phyloP scores from a whole-genome alignment of 2,888 invertebrate genomes.

The Morpho achilles region DNA sequence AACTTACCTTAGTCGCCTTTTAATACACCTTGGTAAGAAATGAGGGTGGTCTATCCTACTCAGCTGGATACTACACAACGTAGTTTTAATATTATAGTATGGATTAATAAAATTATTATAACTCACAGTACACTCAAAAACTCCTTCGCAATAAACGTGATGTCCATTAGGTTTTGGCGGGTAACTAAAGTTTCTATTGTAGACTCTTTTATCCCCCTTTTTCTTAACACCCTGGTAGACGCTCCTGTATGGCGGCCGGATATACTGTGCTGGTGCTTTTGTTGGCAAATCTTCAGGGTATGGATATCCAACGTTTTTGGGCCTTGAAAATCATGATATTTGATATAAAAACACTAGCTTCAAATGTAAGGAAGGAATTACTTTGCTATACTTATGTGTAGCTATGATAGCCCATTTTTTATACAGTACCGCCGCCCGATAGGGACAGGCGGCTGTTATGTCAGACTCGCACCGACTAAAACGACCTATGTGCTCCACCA shows the following conservation, averaged over 20 bases:
- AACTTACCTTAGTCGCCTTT: too few relatives aligned
- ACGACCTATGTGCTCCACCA: too few relatives aligned
- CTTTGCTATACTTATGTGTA: too few relatives aligned
- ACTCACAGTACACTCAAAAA: slow-evolving; percentile 50
- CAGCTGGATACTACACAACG: too few relatives aligned
- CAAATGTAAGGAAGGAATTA: too few relatives aligned
- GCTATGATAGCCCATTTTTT: too few relatives aligned
- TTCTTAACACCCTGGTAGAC: slow-evolving; percentile 46
- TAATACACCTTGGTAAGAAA: too few relatives aligned
- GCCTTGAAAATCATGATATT: background rate
- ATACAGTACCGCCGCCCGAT: too few relatives aligned
- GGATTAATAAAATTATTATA: background rate
- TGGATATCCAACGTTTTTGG: slow-evolving; percentile 7
- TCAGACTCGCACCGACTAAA: too few relatives aligned
- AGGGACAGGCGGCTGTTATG: too few relatives aligned
- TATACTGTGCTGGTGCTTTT: background rate
- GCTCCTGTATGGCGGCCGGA: slow-evolving; percentile 37
- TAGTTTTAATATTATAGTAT: background rate
- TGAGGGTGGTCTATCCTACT: too few relatives aligned
- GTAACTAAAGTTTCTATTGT: slow-evolving; percentile 41
- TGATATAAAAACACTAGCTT: too few relatives aligned
- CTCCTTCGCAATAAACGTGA: slow-evolving; percentile 40
- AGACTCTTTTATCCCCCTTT: slow-evolving; percentile 44
- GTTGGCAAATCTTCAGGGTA: slow-evolving; percentile 44
- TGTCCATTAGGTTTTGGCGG: slow-evolving; percentile 37